Evolutionary conservation across 1,140 invertebrate species (phyloP).

Genomic region (Dysdera silvatica): DNA sequence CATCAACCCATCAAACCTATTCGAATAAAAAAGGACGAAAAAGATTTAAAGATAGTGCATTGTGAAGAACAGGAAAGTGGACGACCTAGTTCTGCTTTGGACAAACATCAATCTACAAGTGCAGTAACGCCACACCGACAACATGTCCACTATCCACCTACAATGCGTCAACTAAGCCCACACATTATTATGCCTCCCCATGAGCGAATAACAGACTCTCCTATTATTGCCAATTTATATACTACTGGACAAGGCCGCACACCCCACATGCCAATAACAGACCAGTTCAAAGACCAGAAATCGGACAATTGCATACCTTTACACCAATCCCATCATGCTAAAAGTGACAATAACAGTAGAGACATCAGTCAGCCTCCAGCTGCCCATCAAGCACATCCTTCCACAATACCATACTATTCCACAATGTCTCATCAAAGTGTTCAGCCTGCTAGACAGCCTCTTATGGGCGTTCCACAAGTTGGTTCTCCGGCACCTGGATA

Average conservation of each 20-base stretch:
- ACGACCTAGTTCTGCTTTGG: not conserved
- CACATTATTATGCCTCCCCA: constrained; percentile 43
- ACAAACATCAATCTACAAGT: constrained; percentile 1
- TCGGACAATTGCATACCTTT: not conserved
- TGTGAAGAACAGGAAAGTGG: constrained; percentile 5
- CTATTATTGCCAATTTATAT: constrained; percentile 62
- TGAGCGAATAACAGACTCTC: constrained; percentile 63
- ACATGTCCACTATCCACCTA: constrained; percentile 14
- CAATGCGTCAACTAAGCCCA: constrained; percentile 32
- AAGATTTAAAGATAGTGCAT: constrained; percentile 5
- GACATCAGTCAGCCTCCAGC: constrained; percentile 24
- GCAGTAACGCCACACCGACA: constrained; percentile 33
- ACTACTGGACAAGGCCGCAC: constrained; percentile 8
- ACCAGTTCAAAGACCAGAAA: constrained; percentile 13
- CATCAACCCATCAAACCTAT: constrained; percentile 4
- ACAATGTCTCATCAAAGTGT: not conserved
- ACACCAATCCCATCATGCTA: constrained; percentile 12
- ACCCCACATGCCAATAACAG: constrained; percentile 4
- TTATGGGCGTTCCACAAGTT: constrained; percentile 3
- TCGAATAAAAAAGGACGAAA: constrained; percentile 20
- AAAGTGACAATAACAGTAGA: constrained; percentile 6
- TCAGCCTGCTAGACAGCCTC: constrained; percentile 8
- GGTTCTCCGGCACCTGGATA: constrained; percentile 11
- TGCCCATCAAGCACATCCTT: constrained; percentile 31
- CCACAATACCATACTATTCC: constrained; percentile 23